A percentile compares a stretch with the other conserved stretches of the same genome.
Evolutionary conservation across 2,888 invertebrate species (phyloP).

Genomic region (Lochmaea capreae): DNA sequence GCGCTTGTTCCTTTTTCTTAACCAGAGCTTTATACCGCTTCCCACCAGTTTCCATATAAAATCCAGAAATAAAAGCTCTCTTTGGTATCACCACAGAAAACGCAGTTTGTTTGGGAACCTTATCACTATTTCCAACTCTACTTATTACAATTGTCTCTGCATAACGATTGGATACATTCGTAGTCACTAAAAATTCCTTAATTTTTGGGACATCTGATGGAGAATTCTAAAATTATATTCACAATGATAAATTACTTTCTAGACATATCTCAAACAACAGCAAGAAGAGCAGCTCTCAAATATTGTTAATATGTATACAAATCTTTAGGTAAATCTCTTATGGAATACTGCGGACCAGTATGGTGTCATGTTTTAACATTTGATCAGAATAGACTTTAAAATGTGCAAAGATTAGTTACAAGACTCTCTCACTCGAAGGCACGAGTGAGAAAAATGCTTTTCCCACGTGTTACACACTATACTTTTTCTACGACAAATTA

Average conservation of each 20-base stretch:
- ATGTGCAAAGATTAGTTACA: too few relatives aligned
- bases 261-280: too few relatives aligned
- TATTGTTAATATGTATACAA: too few relatives aligned
- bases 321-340: too few relatives aligned
- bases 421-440: too few relatives aligned
- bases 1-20: conserved; percentile 70
- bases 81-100: conserved; percentile 74
- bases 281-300: too few relatives aligned
- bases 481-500: too few relatives aligned
- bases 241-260: neutral
- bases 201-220: conserved; percentile 14
- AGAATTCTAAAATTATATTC: conserved; percentile 10
- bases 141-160: conserved; percentile 72
- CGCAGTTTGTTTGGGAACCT: conserved; percentile 69
- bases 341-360: too few relatives aligned
- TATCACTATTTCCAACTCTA: conserved; percentile 70
- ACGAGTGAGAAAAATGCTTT: too few relatives aligned
- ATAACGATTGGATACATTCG: conserved; percentile 72
- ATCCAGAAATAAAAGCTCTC: conserved; percentile 65
- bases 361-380: too few relatives aligned
- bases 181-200: conserved; percentile 37
- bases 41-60: conserved; percentile 69
- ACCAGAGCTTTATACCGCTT: conserved; percentile 71
- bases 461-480: too few relatives aligned
- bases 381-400: too few relatives aligned